phyloP scores from a whole-genome alignment of 2,888 invertebrate genomes.

The Ennomos fuscantarius region DNA sequence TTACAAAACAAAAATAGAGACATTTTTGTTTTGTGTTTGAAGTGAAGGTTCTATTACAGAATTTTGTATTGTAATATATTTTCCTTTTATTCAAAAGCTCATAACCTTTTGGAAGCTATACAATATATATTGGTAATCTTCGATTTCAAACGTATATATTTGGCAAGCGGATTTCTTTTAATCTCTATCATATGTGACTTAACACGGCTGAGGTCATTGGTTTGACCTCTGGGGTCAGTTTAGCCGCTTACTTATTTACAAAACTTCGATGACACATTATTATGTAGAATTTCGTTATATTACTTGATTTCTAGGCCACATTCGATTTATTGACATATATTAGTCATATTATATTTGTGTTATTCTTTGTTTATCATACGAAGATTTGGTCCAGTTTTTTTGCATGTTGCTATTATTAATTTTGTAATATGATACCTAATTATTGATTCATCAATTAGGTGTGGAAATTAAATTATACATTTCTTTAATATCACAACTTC shows the following conservation, averaged over 20 bases:
- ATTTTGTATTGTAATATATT: too few relatives aligned
- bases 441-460: background rate
- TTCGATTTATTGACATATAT: conserved; percentile 25
- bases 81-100: conserved; percentile 3
- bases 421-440: conserved; percentile 11
- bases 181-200: conserved; percentile 11
- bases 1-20: too few relatives aligned
- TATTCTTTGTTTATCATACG: conserved; percentile 5
- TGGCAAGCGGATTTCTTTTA: conserved; percentile 20
- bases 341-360: conserved; percentile 7
- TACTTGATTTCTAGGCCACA: conserved; percentile 24
- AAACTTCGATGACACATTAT: conserved; percentile 27
- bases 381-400: conserved; percentile 2
- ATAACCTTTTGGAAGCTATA: background rate
- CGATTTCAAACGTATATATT: conserved; percentile 15
- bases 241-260: conserved; percentile 25
- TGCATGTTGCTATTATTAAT: background rate
- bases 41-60: too few relatives aligned
- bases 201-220: conserved; percentile 16
- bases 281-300: conserved; percentile 29
- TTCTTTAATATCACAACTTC: background rate
- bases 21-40: too few relatives aligned
- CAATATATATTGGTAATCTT: conserved; percentile 7
- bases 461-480: background rate
- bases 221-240: conserved; percentile 30